These are phyloP conservation scores for Pachydiplax longipennis DNA, from an alignment of 2,888 invertebrate genomes.

Conservation along the genomic window DNA sequence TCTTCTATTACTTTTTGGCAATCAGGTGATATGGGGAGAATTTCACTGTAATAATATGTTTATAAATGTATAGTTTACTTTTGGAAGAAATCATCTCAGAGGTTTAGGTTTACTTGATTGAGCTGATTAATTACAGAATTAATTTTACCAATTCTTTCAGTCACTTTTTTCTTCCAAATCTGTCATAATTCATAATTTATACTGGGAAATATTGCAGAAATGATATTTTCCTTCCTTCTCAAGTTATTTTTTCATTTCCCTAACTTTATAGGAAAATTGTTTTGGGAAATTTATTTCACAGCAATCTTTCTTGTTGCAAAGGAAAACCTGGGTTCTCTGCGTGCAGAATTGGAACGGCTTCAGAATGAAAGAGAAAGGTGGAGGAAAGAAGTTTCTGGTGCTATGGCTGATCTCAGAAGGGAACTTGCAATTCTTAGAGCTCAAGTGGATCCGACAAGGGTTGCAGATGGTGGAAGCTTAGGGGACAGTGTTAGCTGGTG, in stretches of 20 bases:
- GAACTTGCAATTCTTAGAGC: conserved; percentile 9
- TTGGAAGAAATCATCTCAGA: too few species aligned
- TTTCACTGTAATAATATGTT: too few species aligned
- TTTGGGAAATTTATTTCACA: background rate
- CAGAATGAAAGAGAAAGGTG: conserved; percentile 51
- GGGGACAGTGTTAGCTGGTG: conserved; percentile 64
- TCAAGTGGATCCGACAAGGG: conserved; percentile 58
- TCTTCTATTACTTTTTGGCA: too few species aligned
- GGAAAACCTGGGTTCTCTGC: conserved; percentile 76
- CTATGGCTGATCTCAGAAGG: conserved; percentile 58
- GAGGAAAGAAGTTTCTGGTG: conserved; percentile 57
- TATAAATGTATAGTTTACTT: too few species aligned
- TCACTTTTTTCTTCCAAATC: too few species aligned
- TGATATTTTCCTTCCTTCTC: background rate
- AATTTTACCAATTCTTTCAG: too few species aligned
- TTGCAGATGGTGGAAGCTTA: conserved; percentile 50
- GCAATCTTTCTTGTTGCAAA: conserved; percentile 57
- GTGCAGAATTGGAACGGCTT: conserved; percentile 70
- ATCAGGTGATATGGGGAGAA: too few species aligned
- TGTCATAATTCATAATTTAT: too few species aligned
- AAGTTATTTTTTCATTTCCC: background rate
- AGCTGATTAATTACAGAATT: too few species aligned
- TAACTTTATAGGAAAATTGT: background rate
- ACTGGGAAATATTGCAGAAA: background rate
- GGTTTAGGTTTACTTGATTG: too few species aligned